Evolutionary conservation across 1,140 invertebrate genomes (phyloP).

Genomic region (Potamilus streckersoni): DNA sequence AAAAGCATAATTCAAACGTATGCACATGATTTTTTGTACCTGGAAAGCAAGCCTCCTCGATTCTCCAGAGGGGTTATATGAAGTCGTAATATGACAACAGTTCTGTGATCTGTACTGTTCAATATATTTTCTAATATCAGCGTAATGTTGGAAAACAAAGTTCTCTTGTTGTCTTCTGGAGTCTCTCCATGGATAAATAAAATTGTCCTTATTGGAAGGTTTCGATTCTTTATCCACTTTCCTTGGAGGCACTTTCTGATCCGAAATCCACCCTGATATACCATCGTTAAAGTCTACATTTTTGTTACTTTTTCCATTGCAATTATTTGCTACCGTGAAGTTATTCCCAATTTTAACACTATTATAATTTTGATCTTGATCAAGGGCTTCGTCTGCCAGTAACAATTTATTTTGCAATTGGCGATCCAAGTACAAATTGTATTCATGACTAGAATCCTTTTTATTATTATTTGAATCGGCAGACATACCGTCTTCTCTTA

Average conservation of each 20-base stretch:
- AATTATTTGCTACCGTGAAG: too few relatives aligned
- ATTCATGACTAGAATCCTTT: constrained; percentile 47
- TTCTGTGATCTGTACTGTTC: constrained; percentile 59
- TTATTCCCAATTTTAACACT: constrained; percentile 2
- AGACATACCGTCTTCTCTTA: constrained; percentile 32
- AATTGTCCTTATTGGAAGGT: constrained; percentile 20
- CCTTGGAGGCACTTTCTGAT: constrained; percentile 37
- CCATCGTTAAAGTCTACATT: constrained; percentile 22
- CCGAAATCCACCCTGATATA: constrained; percentile 48
- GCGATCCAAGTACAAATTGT: constrained; percentile 45
- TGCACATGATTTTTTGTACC: neutral
- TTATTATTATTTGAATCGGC: constrained; percentile 33
- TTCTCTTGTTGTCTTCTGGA: constrained; percentile 32
- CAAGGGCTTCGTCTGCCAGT: constrained; percentile 45
- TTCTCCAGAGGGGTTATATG: constrained; percentile 15
- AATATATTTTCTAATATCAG: constrained; percentile 48
- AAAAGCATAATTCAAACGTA: too few relatives aligned
- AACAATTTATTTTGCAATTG: constrained; percentile 52
- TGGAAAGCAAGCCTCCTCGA: constrained; percentile 28
- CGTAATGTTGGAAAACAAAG: constrained; percentile 58
- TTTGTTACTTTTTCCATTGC: neutral
- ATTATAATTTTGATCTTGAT: constrained; percentile 16
- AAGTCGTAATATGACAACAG: constrained; percentile 30
- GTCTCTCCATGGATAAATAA: constrained; percentile 40
- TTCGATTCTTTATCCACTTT: constrained; percentile 23